phyloP scores from a whole-genome alignment of 1,140 invertebrate species.

The Magallana ariakensis region DNA sequence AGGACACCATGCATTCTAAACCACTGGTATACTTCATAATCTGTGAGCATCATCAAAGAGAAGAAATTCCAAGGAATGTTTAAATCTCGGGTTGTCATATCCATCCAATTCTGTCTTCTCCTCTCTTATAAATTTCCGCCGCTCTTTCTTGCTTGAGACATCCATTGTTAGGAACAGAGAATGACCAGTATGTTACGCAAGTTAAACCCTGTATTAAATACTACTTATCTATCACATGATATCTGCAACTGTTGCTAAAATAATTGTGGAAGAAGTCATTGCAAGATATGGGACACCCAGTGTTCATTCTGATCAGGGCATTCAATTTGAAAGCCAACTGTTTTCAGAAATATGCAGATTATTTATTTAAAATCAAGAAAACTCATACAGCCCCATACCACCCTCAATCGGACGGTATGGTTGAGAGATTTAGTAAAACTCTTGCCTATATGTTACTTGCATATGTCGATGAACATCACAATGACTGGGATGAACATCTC shows the following conservation, averaged over 20 bases:
- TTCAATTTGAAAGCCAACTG: background rate
- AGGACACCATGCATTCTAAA: background rate
- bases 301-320: background rate
- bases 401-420: background rate
- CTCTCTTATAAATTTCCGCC: background rate
- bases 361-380: background rate
- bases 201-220: too few relatives aligned
- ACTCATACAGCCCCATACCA: background rate
- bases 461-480: background rate
- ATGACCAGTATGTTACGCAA: too few relatives aligned
- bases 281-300: background rate
- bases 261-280: background rate
- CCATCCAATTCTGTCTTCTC: background rate
- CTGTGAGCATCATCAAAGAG: background rate
- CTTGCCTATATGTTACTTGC: background rate
- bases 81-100: background rate
- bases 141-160: background rate
- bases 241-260: background rate
- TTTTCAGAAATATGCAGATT: slow-evolving; percentile 3
- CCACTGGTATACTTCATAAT: background rate
- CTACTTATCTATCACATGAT: too few relatives aligned
- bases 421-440: background rate
- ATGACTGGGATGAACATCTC: background rate
- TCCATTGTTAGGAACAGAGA: background rate
- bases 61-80: slow-evolving; percentile 19